Evolutionary conservation across 2,797 vertebrate genomes (phyloP).

Genomic region (Diglossa cyanea): DNA sequence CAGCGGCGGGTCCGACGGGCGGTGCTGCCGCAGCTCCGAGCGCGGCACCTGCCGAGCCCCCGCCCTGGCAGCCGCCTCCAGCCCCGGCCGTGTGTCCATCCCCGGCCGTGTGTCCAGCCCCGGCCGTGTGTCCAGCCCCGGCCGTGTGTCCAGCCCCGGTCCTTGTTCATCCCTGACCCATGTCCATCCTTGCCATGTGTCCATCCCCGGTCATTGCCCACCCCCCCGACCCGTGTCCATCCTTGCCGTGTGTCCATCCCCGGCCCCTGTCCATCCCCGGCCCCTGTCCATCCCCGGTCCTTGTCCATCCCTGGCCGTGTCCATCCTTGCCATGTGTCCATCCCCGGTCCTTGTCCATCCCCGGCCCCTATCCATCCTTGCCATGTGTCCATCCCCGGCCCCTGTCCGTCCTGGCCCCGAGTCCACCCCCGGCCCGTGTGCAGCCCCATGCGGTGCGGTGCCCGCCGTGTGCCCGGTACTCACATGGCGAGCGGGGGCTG

Average conservation of each 20-base stretch:
- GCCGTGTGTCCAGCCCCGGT: no score
- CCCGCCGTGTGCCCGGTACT: neutral
- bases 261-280: no score
- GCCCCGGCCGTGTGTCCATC: neutral
- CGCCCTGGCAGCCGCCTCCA: neutral
- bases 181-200: neutral
- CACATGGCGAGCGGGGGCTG: constrained; percentile 29
- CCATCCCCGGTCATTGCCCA: neutral
- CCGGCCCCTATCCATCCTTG: neutral
- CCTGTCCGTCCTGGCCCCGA: neutral
- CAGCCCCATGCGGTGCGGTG: neutral
- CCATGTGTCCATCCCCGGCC: neutral
- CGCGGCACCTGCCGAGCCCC: neutral
- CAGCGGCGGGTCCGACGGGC: fast-evolving
- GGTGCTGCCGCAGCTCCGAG: neutral
- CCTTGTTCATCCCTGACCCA: no score
- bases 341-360: neutral
- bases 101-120: no score
- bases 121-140: no score
- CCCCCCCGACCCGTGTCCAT: no score
- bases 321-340: neutral
- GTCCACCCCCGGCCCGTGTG: neutral
- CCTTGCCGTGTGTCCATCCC: no score
- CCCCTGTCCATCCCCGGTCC: neutral
- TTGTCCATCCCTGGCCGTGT: neutral